Conservation (phyloP, 2,797 vertebrate genomes). For the Sarcoramphus papa region DNA sequence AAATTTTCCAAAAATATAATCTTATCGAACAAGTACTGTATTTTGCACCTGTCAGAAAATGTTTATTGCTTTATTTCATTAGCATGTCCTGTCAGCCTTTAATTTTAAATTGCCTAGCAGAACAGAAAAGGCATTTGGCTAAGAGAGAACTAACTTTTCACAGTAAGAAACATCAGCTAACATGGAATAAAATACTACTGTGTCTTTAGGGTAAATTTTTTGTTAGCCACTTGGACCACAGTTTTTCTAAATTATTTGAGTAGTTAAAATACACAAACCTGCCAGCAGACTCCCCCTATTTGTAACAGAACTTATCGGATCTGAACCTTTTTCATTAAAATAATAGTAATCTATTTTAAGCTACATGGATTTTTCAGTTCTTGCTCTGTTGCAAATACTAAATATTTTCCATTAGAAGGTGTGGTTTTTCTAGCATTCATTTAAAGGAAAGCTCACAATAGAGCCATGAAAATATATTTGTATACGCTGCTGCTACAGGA, state of each 20-base stretch:
- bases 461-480: background rate
- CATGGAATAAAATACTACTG: background rate
- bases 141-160: background rate
- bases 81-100: constrained; percentile 37
- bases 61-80: constrained; percentile 66
- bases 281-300: background rate
- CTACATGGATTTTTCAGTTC: background rate
- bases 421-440: rapidly evolving
- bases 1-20: constrained; percentile 49
- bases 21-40: background rate
- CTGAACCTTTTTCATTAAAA: background rate
- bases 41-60: constrained; percentile 48
- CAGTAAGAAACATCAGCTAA: background rate
- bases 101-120: constrained; percentile 44
- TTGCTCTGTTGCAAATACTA: background rate
- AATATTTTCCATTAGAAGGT: background rate
- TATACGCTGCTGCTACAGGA: background rate
- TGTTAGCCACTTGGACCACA: background rate
- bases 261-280: background rate
- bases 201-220: background rate
- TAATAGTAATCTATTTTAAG: background rate
- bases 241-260: background rate
- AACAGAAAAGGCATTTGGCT: background rate
- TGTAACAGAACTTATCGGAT: background rate
- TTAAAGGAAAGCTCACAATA: background rate